Evolutionary conservation across 2,797 vertebrate genomes (phyloP), one percentile per base, ranked within the genome.

Genomic region (Selene dorsalis): DNA sequence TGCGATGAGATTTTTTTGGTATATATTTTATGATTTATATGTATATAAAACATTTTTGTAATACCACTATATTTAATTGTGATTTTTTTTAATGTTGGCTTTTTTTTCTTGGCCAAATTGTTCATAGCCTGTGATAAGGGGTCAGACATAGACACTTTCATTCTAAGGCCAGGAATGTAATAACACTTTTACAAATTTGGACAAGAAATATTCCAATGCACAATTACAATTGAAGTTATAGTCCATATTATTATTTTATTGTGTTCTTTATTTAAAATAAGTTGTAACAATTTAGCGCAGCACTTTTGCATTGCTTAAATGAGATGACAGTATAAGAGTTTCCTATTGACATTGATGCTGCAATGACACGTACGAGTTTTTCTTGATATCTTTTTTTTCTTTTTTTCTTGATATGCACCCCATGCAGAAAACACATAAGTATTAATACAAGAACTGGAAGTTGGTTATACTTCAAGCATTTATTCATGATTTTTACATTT

Each of bases 401-500:
- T n/a, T 6, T 57, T 61, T 2, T 59, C 1, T 38, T 60, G 7
- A 38, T 5, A 28, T 10, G 13, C 1, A 12, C 6, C 22, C 16
- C 45, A 18, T n/a, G 73, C 13, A 60, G 18, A 45, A 53, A 20
- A 59, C 62, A 59, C 6, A 72, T 38, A 18, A 61, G 6, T 24
- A 76, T 86, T 43, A 53, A 81, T 32, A 13, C 2, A 48, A 87
- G 38, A 73, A 56, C 0, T 20, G 4, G 1, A 1, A 39, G 4
- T 39, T 39, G 22, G 67, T 30, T 9, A 47, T 58, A 73, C 32
- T 75, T 74, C 17, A 57, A 72, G 59, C 24, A 71, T 93, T 93
- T 92, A 92, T 92, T 92, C 13, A 84, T 70, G 47, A 86, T 79
- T 77, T 84, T 81, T 69, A 91, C 82, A 89, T 89, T 77, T 85